These are phyloP conservation scores for Dipodomys merriami DNA, from an alignment of 2,113 vertebrate genomes.

Conservation along the genomic window DNA sequence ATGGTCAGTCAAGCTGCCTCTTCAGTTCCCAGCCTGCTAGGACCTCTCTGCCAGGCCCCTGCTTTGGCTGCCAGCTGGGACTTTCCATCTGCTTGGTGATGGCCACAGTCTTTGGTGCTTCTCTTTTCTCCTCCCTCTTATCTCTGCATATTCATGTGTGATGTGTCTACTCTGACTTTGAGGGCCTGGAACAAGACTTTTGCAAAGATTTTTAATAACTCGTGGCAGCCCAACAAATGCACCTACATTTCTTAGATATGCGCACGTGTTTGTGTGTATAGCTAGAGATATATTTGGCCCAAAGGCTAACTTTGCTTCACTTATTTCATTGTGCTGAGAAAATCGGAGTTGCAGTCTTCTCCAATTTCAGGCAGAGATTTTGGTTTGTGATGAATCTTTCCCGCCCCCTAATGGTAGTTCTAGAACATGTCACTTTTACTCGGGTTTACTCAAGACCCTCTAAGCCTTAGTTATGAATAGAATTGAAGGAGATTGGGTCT, in stretches of 20 bases:
- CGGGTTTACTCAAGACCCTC: background rate
- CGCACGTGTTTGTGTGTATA: constrained; percentile 58
- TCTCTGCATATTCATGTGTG: constrained; percentile 61
- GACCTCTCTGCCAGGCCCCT: constrained; percentile 10
- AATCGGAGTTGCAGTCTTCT: constrained; percentile 21
- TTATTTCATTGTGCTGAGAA: constrained; percentile 43
- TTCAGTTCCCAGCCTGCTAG: background rate
- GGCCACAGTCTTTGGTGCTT: background rate
- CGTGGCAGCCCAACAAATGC: constrained; percentile 51
- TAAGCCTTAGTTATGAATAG: too few relatives aligned
- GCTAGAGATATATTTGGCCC: constrained; percentile 44
- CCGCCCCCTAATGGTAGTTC: constrained; percentile 73
- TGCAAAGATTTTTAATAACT: constrained; percentile 60
- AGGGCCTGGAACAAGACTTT: constrained; percentile 33
- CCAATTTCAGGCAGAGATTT: background rate
- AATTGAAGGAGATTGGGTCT: background rate
- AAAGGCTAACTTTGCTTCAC: constrained; percentile 45
- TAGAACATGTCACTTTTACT: background rate
- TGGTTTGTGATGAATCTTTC: constrained; percentile 49
- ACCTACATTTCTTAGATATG: constrained; percentile 67
- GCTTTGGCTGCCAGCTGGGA: constrained; percentile 46
- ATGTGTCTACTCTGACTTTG: constrained; percentile 45
- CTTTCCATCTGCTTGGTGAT: constrained; percentile 36
- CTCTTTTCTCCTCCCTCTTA: constrained; percentile 27
- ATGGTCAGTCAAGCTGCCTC: constrained; percentile 37